Base-by-base conservation (phyloP, 1,140 invertebrate species). In the Pseudomyrmex sp. region DNA sequence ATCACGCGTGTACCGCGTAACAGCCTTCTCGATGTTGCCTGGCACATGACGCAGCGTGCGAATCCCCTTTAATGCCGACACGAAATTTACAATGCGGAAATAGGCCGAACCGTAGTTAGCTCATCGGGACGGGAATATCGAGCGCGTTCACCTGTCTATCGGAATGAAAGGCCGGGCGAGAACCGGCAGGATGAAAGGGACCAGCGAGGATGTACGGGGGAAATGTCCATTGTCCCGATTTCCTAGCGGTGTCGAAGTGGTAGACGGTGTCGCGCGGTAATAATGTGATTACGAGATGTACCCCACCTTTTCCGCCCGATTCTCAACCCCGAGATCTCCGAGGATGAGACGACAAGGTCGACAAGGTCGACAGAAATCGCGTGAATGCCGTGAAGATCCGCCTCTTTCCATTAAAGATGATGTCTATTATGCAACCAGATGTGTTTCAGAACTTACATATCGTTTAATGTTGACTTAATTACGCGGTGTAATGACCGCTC, bases 201-300 rank as follows among this genome's bases (percentile, higher is more conserved):
- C 56, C 54, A 23, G n/a, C 74, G 44, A 18, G 48, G 74, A 61
- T 20, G 61, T 44, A 35, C 35, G 35, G 5, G 5, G 35, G 56
- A 23, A 23, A 20, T 70, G 76, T 18, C 66, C 76, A 80, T 80
- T 80, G 76, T 80, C 54, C 54, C 76, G 66, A 70, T 80, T 35
- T 72, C 48, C 74, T 44, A 10, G 13, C 52, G 26, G 58, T 72
- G 61, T 76, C 59, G 61, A 23, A 46, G 70, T 76, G 26, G 59
- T 76, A 82, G 61, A 82, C 59, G 54, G 7, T 75, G 72, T 76
- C 72, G 73, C 65, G 65, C 82, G 63, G 63, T 52, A 83, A 84
- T 84, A 84, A 84, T 69, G 63, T 84, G 75, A 84, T 84, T 69
- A 69, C 26, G 56, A 56, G 54, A 68, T 69, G 74, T 79, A 69